A percentile compares a stretch with the other conserved stretches of the same genome.
phyloP scores from a whole-genome alignment of 1,140 invertebrate genomes.

The Caenorhabditis briggsae region DNA sequence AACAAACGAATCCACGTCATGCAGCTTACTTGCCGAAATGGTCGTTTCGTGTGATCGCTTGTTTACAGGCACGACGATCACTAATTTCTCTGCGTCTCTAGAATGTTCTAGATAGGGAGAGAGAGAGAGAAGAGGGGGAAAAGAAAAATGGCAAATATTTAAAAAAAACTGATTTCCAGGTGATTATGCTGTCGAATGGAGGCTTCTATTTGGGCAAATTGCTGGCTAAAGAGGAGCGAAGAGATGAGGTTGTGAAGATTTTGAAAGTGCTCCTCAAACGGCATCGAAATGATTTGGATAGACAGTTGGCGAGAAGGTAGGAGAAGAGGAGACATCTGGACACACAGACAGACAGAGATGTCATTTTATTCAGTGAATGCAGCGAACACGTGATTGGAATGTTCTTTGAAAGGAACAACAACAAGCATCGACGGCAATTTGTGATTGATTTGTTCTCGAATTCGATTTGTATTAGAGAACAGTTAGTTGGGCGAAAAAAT shows the following conservation, averaged over 20 bases:
- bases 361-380: slow-evolving; percentile 10
- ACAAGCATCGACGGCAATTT: slow-evolving; percentile 5
- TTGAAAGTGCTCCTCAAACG: slow-evolving; percentile 13
- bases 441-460: slow-evolving; percentile 44
- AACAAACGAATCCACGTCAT: neutral
- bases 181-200: slow-evolving; percentile 56
- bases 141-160: neutral
- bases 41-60: neutral
- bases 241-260: slow-evolving; percentile 37
- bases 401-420: slow-evolving; percentile 23
- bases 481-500: neutral
- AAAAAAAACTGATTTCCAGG: slow-evolving; percentile 41
- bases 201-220: slow-evolving; percentile 61
- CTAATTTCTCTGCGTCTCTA: neutral
- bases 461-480: slow-evolving; percentile 41
- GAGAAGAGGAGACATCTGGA: neutral
- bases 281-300: slow-evolving; percentile 45
- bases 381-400: slow-evolving; percentile 39
- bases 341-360: neutral
- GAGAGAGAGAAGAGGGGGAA: neutral
- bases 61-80: neutral
- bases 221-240: slow-evolving; percentile 8
- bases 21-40: slow-evolving; percentile 21
- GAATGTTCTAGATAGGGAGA: neutral
- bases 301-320: slow-evolving; percentile 61